Evolutionary conservation across 2,113 vertebrate genomes (phyloP), one percentile per base, ranked within the genome.

Genomic region (Equus quagga): DNA sequence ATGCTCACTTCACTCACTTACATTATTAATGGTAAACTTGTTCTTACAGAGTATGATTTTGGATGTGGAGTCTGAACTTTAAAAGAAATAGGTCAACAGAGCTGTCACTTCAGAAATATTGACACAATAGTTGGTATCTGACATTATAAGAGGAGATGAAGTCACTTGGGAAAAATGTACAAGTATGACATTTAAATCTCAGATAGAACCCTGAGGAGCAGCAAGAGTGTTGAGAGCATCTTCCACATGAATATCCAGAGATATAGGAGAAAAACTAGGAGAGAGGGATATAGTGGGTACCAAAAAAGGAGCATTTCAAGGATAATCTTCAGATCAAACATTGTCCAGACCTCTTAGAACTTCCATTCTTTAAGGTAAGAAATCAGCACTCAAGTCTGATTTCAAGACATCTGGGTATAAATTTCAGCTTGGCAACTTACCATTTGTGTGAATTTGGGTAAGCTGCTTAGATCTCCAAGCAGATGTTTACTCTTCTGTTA

Each of bases 161-260:
- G 41, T 89, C 6, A 44, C 0, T 44, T 26, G 56, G 9, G 8
- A 51, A 85, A 94, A 44, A 92, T 41, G 23, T 23, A 56, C 13
- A 79, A 94, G 84, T 56, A 87, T 11, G 70, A 70, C 83, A 81
- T 31, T 84, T 80, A 83, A 88, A 51, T 80, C 65, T 78, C 70
- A 94, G 18, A 24, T 56, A 41, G 23, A 72, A 78, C 10, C 0
- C 8, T 49, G n/a, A 95, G 21, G 10, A 76, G 0, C 4, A 88
- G 7, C 8, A 75, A 73, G n/a, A 58, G 56, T 73, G 6, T 62
- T 89, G 87, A 81, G 19, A 86, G 18, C 12, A 60, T 44, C 14
- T 41, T 78, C 11, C 31, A 33, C 18, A 62, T 33, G 6, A 92
- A 69, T 54, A 78, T 44, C 26, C 23, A 62, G 58, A 46, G 18